These are phyloP conservation scores for Corydoras maculifer DNA, from an alignment of 2,113 vertebrate genomes.

Conservation along the genomic window DNA sequence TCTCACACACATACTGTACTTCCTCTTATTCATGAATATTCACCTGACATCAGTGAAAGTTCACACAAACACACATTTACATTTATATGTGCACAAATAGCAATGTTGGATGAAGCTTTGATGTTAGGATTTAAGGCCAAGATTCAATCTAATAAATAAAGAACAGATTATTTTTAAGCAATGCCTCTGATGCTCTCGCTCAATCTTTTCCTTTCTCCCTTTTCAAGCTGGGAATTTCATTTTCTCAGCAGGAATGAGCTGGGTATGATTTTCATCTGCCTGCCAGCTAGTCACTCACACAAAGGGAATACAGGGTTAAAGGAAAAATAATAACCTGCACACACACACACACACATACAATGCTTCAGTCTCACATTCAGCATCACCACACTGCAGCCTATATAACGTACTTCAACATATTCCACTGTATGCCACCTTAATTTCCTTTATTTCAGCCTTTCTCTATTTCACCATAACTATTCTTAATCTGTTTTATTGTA, in stretches of 20 bases:
- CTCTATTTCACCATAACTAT: neutral
- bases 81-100: neutral
- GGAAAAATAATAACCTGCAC: slow-evolving; percentile 31
- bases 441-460: neutral
- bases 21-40: slow-evolving; percentile 11
- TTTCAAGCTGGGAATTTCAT: slow-evolving; percentile 29
- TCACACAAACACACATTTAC: neutral
- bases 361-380: neutral
- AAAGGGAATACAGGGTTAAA: slow-evolving; percentile 18
- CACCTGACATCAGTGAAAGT: neutral
- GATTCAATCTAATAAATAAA: slow-evolving; percentile 25
- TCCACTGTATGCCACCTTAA: neutral
- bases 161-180: slow-evolving; percentile 7
- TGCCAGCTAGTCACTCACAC: slow-evolving; percentile 3
- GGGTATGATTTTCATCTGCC: slow-evolving; percentile 37
- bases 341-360: slow-evolving; percentile 14
- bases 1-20: neutral
- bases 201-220: slow-evolving; percentile 1
- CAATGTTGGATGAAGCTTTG: slow-evolving; percentile 1
- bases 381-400: neutral
- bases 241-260: slow-evolving; percentile 28
- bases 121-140: slow-evolving; percentile 15
- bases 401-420: neutral
- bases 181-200: neutral
- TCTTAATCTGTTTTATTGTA: neutral